phyloP scores from a whole-genome alignment of 2,113 vertebrate genomes.

The Brevimyrus niger region DNA sequence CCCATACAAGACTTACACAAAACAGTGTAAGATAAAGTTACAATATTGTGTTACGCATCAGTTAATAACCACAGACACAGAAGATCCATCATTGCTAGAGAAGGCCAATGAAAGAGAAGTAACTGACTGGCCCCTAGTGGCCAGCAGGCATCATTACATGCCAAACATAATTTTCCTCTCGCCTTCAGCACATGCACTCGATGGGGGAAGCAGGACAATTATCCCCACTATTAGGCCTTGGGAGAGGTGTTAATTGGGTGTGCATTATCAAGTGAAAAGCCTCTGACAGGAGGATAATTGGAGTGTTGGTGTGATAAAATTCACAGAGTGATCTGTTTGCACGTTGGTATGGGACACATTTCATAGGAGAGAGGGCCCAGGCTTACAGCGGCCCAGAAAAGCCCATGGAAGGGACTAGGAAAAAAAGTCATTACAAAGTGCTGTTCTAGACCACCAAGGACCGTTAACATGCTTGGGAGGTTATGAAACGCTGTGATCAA shows the following conservation, averaged over 20 bases:
- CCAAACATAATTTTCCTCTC: not conserved
- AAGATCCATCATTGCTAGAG: not conserved
- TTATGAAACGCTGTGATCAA: not conserved
- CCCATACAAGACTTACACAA: not conserved
- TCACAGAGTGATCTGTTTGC: not conserved
- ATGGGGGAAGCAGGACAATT: slow-evolving; percentile 9
- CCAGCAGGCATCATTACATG: not conserved
- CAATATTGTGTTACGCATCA: not conserved
- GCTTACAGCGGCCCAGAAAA: not conserved
- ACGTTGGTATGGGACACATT: not conserved
- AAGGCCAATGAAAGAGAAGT: not conserved
- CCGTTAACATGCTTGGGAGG: not conserved
- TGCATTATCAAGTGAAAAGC: slow-evolving; percentile 17
- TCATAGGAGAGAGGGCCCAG: not conserved
- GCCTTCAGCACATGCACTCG: not conserved
- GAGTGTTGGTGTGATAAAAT: slow-evolving; percentile 9
- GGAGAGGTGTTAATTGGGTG: slow-evolving; percentile 19
- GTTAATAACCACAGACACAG: not conserved
- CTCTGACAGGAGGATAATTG: slow-evolving; percentile 12
- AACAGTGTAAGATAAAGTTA: not conserved
- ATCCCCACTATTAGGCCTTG: slow-evolving; percentile 17
- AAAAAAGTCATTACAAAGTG: not conserved
- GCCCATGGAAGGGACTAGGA: not conserved
- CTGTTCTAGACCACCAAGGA: not conserved
- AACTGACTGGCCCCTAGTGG: slow-evolving; percentile 7